Conservation (phyloP, 2,113 vertebrate genomes). For the Hydrochoerus hydrochaeris region DNA sequence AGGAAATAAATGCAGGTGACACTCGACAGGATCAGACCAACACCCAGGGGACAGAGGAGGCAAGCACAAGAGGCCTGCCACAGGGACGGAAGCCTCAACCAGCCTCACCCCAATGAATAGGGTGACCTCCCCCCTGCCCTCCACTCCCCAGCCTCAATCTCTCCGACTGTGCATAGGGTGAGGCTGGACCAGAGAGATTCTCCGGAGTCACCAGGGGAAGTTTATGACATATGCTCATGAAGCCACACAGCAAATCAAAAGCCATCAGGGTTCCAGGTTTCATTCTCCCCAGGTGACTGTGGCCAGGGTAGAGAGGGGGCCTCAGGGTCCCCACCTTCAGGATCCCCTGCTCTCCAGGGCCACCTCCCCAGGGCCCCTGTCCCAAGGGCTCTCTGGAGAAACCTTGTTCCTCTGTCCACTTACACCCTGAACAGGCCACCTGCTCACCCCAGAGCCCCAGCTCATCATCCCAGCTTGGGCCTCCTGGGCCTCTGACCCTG, state of each 20-base stretch:
- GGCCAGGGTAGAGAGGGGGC: not conserved
- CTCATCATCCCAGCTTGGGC: not conserved
- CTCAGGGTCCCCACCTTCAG: not conserved
- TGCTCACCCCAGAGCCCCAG: not conserved
- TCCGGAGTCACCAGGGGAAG: not conserved
- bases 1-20: not conserved
- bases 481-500: slow-evolving; percentile 57
- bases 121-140: not conserved
- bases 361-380: not conserved
- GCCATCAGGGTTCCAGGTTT: not conserved
- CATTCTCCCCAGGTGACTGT: not conserved
- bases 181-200: not conserved
- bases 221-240: not conserved
- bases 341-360: not conserved
- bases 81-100: not conserved
- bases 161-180: not conserved
- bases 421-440: not conserved
- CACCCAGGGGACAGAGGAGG: not conserved
- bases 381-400: not conserved
- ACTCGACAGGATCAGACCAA: not conserved
- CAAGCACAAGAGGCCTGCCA: not conserved
- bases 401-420: not conserved
- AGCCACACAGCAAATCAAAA: not conserved
- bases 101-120: not conserved
- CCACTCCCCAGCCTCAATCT: not conserved